These are phyloP conservation scores for Melieria picta DNA, from an alignment of 2,888 invertebrate genomes.

Conservation along the genomic window DNA sequence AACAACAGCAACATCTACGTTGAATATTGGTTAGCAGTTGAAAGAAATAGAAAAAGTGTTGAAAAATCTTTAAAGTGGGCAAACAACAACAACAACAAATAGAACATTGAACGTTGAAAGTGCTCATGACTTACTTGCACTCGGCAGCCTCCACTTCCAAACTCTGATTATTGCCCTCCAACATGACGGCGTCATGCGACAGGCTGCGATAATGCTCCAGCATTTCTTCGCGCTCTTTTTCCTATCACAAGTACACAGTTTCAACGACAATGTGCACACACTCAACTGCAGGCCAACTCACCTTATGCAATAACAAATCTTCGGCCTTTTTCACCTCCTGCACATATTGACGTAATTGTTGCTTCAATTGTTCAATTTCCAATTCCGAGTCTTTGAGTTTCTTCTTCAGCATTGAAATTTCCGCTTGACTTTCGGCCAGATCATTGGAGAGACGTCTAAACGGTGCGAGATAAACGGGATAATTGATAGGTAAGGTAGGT, in stretches of 20 bases:
- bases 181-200: slow-evolving; percentile 78
- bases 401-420: slow-evolving; percentile 72
- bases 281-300: slow-evolving; percentile 48
- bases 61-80: not conserved
- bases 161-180: slow-evolving; percentile 83
- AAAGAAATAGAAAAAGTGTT: slow-evolving; percentile 13
- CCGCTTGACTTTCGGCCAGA: slow-evolving; percentile 73
- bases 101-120: slow-evolving; percentile 4
- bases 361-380: slow-evolving; percentile 79
- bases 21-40: not conserved
- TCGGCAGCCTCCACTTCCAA: slow-evolving; percentile 81
- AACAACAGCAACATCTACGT: slow-evolving; percentile 34
- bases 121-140: slow-evolving; percentile 66
- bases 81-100: not conserved
- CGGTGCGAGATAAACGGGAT: not conserved
- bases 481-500: too few species aligned
- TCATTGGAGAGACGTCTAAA: slow-evolving; percentile 78
- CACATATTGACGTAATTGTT: slow-evolving; percentile 83
- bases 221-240: slow-evolving; percentile 82
- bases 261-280: not conserved
- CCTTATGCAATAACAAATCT: slow-evolving; percentile 77
- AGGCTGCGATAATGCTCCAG: slow-evolving; percentile 82
- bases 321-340: slow-evolving; percentile 83
- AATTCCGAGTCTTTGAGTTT: slow-evolving; percentile 76
- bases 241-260: slow-evolving; percentile 66